A percentile compares a stretch with the other conserved stretches of the same genome.
Evolutionary conservation across 2,888 invertebrate genomes (phyloP).

Genomic region (Orthosia gothica): DNA sequence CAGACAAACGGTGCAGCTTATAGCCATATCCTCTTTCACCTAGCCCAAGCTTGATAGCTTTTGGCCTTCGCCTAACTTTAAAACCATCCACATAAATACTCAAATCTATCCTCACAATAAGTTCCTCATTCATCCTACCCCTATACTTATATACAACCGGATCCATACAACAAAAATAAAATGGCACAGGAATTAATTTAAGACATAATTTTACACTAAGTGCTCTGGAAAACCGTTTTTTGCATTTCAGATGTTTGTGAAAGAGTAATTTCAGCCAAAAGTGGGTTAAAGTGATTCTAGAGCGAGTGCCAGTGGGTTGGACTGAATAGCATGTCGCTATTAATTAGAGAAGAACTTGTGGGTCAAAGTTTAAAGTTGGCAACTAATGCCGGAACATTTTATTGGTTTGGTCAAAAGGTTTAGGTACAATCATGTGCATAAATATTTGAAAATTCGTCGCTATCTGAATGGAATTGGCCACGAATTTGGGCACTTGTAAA

Average conservation of each 20-base stretch:
- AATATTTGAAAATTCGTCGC: neutral
- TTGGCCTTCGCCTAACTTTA: too few relatives aligned
- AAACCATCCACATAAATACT: too few relatives aligned
- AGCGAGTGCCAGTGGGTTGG: neutral
- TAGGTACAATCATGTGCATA: neutral
- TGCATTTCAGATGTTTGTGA: neutral
- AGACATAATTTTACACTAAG: neutral
- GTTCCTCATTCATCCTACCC: too few relatives aligned
- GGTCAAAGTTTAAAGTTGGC: constrained; percentile 13
- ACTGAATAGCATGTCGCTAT: neutral
- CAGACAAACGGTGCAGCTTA: too few relatives aligned
- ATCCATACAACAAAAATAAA: too few relatives aligned
- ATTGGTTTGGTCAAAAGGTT: neutral
- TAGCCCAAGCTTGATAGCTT: too few relatives aligned
- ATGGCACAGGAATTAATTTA: too few relatives aligned
- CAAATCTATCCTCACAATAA: too few relatives aligned
- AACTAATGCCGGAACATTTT: constrained; percentile 9
- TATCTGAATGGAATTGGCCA: too few relatives aligned
- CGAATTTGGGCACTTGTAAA: too few relatives aligned
- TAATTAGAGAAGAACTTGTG: constrained; percentile 4
- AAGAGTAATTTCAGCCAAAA: constrained; percentile 19
- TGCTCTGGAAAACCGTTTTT: neutral
- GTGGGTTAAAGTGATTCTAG: constrained; percentile 6
- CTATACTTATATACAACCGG: too few relatives aligned
- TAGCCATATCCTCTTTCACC: too few relatives aligned